Evolutionary conservation across 2,113 vertebrate genomes (phyloP).

Genomic region (Porphyrio hochstetteri): DNA sequence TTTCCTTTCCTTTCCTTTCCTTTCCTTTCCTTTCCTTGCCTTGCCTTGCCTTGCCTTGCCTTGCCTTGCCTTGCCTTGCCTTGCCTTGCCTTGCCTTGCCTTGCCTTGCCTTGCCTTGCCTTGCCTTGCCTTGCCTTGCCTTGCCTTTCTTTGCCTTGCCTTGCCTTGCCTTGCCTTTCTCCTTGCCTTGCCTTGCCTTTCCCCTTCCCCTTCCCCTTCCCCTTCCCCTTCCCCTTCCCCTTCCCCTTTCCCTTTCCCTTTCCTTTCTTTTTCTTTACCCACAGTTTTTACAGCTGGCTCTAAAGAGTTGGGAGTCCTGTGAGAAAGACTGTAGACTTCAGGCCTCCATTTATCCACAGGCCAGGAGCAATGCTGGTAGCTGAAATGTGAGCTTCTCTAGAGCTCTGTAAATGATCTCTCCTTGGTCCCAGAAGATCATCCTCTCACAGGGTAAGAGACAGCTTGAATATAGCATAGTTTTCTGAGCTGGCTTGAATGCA

Average conservation of each 20-base stretch:
- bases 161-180: no score
- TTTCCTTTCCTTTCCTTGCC: background rate
- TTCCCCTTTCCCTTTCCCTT: background rate
- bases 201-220: no score
- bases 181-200: no score
- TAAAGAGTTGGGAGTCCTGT: background rate
- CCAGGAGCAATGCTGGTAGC: conserved; percentile 11
- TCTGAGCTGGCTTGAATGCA: conserved; percentile 24
- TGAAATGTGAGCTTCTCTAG: background rate
- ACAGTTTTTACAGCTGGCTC: background rate
- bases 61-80: no score
- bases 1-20: background rate
- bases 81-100: no score
- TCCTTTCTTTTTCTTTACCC: background rate
- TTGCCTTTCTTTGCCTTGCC: no score
- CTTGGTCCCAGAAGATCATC: background rate
- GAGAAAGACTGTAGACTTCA: background rate
- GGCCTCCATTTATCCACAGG: background rate
- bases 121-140: no score
- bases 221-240: no score
- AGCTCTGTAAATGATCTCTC: background rate
- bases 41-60: no score
- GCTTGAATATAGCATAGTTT: background rate
- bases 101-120: no score
- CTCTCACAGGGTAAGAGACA: background rate